Evolutionary conservation across 2,888 invertebrate species (phyloP).

Genomic region (Apomyelois bistriatella): DNA sequence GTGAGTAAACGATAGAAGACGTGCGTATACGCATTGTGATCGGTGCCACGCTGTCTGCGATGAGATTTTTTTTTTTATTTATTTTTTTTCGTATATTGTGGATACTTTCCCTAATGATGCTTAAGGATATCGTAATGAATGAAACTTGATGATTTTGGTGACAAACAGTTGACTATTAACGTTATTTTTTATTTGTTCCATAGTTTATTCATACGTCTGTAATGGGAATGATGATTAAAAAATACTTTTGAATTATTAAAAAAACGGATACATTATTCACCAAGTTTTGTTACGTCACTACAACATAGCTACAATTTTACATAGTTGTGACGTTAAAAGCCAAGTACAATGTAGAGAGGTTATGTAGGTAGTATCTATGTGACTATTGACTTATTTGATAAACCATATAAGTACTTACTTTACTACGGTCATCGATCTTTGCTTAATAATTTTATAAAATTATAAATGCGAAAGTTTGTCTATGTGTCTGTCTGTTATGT

Average conservation of each 20-base stretch:
- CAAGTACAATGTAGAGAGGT: too few species aligned
- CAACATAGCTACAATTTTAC: too few species aligned
- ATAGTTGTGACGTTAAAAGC: too few species aligned
- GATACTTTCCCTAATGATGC: slow-evolving; percentile 24
- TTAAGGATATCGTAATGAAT: slow-evolving; percentile 21
- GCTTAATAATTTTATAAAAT: too few species aligned
- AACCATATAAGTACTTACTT: too few species aligned
- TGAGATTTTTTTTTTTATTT: slow-evolving; percentile 38
- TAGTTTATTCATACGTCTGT: not conserved
- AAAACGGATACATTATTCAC: not conserved
- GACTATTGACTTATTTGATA: too few species aligned
- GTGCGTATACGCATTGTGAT: slow-evolving; percentile 50
- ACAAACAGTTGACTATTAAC: slow-evolving; percentile 18
- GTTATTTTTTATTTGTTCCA: not conserved
- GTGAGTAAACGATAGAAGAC: slow-evolving; percentile 40
- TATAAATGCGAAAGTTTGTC: too few species aligned
- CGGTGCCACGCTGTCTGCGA: slow-evolving; percentile 72
- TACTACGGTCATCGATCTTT: too few species aligned
- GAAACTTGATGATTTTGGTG: slow-evolving; percentile 21
- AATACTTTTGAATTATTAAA: too few species aligned
- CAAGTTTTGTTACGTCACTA: too few species aligned
- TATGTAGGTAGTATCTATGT: too few species aligned
- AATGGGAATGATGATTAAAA: not conserved
- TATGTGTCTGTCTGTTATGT: too few species aligned
- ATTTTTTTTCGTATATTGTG: slow-evolving; percentile 31